phyloP scores from a whole-genome alignment of 2,888 invertebrate genomes.

The Argynnis bischoffii region DNA sequence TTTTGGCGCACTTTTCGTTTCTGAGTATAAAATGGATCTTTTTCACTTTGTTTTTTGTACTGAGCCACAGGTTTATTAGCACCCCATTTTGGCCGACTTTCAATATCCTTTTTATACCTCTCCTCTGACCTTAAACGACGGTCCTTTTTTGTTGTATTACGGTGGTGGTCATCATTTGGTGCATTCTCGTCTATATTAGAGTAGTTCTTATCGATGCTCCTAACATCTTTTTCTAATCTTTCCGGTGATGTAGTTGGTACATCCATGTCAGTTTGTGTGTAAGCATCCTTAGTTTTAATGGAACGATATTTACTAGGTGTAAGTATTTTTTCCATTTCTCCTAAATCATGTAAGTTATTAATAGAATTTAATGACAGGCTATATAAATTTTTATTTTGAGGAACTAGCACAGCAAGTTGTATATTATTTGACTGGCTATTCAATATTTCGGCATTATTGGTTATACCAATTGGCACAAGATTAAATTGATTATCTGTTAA shows the following conservation, averaged over 20 bases:
- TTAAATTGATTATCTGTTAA: constrained; percentile 72
- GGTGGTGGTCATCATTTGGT: constrained; percentile 74
- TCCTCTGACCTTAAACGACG: constrained; percentile 79
- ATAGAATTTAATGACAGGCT: constrained; percentile 72
- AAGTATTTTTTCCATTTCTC: constrained; percentile 63
- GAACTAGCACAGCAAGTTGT: constrained; percentile 84
- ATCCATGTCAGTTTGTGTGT: constrained; percentile 85
- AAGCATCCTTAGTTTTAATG: constrained; percentile 81
- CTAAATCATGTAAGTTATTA: constrained; percentile 59
- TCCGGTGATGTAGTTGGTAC: constrained; percentile 55
- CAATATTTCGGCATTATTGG: constrained; percentile 65
- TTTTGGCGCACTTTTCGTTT: constrained; percentile 86
- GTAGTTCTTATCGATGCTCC: constrained; percentile 78
- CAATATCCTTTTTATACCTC: constrained; percentile 80
- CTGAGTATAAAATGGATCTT: constrained; percentile 91
- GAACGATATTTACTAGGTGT: constrained; percentile 78
- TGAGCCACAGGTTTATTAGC: constrained; percentile 90
- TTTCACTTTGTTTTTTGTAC: constrained; percentile 94
- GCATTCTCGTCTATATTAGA: constrained; percentile 77
- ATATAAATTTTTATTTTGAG: constrained; percentile 74
- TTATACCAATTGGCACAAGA: constrained; percentile 72
- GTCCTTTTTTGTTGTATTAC: constrained; percentile 77
- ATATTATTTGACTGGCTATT: constrained; percentile 74
- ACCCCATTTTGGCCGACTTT: constrained; percentile 88
- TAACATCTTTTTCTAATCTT: constrained; percentile 65